Percentiles rank a stretch among this genome's conserved stretches.
phyloP scores from a whole-genome alignment of 2,888 invertebrate species.

The Patella caerulea region DNA sequence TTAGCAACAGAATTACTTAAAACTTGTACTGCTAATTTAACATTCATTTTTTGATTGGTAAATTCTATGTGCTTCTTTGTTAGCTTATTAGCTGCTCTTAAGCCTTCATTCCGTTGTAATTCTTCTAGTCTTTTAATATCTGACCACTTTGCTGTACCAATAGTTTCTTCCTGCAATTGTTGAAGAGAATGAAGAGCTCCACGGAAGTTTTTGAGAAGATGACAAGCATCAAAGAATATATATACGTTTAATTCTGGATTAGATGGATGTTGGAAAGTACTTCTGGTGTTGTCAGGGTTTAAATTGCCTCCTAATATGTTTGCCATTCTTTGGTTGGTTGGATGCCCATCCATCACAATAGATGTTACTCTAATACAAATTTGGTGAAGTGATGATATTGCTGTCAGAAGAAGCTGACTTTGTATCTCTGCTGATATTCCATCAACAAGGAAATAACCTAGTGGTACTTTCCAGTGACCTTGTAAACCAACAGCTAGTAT shows the following conservation, averaged over 20 bases:
- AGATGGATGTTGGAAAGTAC: not conserved
- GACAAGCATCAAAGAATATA: conserved; percentile 20
- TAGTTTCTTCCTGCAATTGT: not conserved
- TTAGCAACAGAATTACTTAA: conserved; percentile 16
- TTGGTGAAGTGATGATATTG: not conserved
- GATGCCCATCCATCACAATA: not conserved
- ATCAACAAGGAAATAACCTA: not conserved
- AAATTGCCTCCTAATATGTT: conserved; percentile 13
- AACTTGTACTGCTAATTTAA: conserved; percentile 13
- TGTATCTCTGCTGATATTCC: not conserved
- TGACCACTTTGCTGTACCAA: not conserved
- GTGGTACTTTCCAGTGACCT: conserved; percentile 4
- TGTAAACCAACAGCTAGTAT: not conserved
- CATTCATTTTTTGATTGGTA: not conserved
- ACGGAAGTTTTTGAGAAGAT: conserved; percentile 17
- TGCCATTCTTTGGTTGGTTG: conserved; percentile 18
- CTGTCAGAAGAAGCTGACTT: not conserved
- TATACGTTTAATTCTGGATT: not conserved
- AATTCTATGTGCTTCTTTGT: conserved; percentile 13
- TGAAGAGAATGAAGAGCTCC: not conserved
- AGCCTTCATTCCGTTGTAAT: conserved; percentile 8
- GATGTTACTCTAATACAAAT: not conserved
- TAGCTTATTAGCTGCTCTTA: conserved; percentile 16
- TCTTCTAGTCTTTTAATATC: conserved; percentile 4
- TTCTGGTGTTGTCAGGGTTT: not conserved